A percentile compares a stretch with the other conserved stretches of the same genome.
phyloP scores from a whole-genome alignment of 1,140 invertebrate genomes.

The Cherax destructor region DNA sequence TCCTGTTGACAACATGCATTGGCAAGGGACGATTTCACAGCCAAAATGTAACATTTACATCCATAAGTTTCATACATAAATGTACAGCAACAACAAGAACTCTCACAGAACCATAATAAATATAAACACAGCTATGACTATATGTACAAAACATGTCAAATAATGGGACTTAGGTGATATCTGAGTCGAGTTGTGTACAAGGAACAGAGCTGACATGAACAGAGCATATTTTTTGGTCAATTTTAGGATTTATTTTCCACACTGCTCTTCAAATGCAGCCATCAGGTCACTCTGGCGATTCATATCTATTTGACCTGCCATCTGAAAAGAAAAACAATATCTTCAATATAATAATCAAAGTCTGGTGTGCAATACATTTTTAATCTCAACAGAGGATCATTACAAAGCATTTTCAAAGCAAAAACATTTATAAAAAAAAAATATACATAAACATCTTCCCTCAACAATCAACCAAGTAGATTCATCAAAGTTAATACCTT shows the following conservation, averaged over 20 bases:
- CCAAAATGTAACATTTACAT: slow-evolving; percentile 70
- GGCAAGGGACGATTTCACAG: slow-evolving; percentile 69
- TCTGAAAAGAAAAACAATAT: slow-evolving; percentile 81
- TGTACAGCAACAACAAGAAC: slow-evolving; percentile 67
- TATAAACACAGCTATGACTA: slow-evolving; percentile 66
- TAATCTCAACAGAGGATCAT: background rate
- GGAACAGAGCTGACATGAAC: slow-evolving; percentile 61
- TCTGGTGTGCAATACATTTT: background rate
- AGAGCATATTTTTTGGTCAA: slow-evolving; percentile 47
- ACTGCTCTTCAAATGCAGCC: slow-evolving; percentile 93
- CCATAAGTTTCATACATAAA: slow-evolving; percentile 64
- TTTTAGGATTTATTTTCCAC: slow-evolving; percentile 65
- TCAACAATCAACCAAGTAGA: no score
- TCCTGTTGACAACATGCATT: slow-evolving; percentile 62
- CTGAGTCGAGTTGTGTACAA: slow-evolving; percentile 66
- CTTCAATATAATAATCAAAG: background rate
- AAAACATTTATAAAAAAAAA: background rate
- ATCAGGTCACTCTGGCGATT: slow-evolving; percentile 98
- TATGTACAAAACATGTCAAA: slow-evolving; percentile 68
- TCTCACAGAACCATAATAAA: slow-evolving; percentile 69
- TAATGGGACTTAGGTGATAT: slow-evolving; percentile 67
- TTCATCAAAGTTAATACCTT: no score
- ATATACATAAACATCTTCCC: no score
- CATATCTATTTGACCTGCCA: slow-evolving; percentile 97
- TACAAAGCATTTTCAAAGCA: background rate